Evolutionary conservation across 2,888 invertebrate species (phyloP).

Genomic region (Ophion costatus): DNA sequence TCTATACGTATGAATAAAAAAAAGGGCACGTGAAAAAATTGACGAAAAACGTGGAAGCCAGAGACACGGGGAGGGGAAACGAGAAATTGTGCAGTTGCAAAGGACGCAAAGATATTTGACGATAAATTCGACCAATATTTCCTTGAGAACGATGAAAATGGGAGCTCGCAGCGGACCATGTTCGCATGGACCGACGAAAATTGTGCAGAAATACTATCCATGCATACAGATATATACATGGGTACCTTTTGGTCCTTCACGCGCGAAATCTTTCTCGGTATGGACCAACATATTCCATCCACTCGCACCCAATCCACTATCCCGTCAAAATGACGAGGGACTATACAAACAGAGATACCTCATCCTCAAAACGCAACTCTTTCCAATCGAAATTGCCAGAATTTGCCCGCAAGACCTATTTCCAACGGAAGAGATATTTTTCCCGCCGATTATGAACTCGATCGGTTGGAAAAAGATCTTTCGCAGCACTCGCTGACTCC

Average conservation of each 20-base stretch:
- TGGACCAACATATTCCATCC: neutral
- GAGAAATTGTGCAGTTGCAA: constrained; percentile 48
- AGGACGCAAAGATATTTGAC: constrained; percentile 67
- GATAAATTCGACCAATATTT: constrained; percentile 78
- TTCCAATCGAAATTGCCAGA: neutral
- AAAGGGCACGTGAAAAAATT: constrained; percentile 55
- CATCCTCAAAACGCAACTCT: neutral
- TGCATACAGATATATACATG: neutral
- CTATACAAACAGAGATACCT: neutral
- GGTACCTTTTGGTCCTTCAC: neutral
- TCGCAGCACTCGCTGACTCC: neutral
- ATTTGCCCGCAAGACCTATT: constrained; percentile 69
- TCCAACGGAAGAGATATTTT: constrained; percentile 70
- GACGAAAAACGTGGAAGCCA: constrained; percentile 43
- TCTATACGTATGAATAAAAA: constrained; percentile 19
- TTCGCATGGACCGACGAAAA: constrained; percentile 77
- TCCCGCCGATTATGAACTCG: constrained; percentile 33
- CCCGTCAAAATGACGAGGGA: neutral
- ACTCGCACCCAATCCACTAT: neutral
- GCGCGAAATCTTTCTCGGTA: neutral
- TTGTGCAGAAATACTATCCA: constrained; percentile 76
- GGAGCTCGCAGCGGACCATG: constrained; percentile 72
- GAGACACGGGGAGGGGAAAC: constrained; percentile 53
- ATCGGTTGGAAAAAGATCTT: neutral
- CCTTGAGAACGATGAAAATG: constrained; percentile 66